These are phyloP conservation scores for Cydia strobilella DNA, from an alignment of 1,140 invertebrate genomes.

Conservation along the genomic window DNA sequence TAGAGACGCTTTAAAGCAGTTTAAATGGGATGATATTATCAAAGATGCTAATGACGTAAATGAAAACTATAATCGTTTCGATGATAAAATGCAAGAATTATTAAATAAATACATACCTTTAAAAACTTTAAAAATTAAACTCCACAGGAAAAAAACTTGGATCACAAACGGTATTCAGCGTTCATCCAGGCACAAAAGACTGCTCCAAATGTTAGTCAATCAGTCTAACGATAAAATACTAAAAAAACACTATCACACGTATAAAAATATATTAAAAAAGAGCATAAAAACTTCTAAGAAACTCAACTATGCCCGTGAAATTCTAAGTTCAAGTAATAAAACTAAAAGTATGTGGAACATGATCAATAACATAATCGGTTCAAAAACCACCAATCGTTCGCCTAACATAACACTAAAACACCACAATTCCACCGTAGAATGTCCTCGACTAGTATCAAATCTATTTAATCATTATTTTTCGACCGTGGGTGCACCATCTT, in stretches of 20 bases:
- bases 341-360: conserved; percentile 27
- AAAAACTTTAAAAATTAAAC: too few relatives aligned
- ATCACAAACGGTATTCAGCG: conserved; percentile 2
- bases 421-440: too few relatives aligned
- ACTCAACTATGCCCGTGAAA: background rate
- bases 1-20: background rate
- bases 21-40: conserved; percentile 3
- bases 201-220: background rate
- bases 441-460: too few relatives aligned
- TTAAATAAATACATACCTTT: too few relatives aligned
- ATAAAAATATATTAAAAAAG: conserved; percentile 25
- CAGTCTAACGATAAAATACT: conserved; percentile 22
- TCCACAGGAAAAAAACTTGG: too few relatives aligned
- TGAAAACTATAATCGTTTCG: too few relatives aligned
- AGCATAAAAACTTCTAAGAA: conserved; percentile 13
- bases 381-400: too few relatives aligned
- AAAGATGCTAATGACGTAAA: conserved; percentile 20
- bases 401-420: too few relatives aligned
- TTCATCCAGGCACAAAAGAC: conserved; percentile 28
- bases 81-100: too few relatives aligned
- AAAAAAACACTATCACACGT: conserved; percentile 7
- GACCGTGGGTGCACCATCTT: too few relatives aligned
- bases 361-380: background rate
- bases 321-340: conserved; percentile 20
- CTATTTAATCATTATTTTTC: too few relatives aligned